A percentile compares a stretch with the other conserved stretches of the same genome.
phyloP scores from a whole-genome alignment of 2,888 invertebrate genomes.

The Oxytorus armatus region DNA sequence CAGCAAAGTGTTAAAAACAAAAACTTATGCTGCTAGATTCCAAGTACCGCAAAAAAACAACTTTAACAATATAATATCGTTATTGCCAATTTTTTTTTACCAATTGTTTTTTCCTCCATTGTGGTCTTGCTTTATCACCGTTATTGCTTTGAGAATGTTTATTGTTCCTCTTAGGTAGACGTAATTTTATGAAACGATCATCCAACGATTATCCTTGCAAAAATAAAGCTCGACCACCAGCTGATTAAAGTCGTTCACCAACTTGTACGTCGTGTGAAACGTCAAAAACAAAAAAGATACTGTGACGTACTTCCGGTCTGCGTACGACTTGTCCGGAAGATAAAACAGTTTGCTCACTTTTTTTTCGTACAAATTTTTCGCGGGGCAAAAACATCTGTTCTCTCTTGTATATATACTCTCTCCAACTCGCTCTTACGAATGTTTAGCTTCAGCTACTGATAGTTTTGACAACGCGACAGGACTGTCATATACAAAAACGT shows the following conservation, averaged over 20 bases:
- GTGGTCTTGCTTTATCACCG: not conserved
- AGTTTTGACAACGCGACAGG: too few relatives aligned
- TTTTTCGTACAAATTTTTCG: too few relatives aligned
- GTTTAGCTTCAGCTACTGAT: too few relatives aligned
- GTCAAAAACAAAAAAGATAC: slow-evolving; percentile 3
- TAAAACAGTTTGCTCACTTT: not conserved
- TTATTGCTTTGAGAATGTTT: not conserved
- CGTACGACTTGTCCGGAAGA: too few relatives aligned
- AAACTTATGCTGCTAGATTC: not conserved
- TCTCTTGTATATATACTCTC: too few relatives aligned
- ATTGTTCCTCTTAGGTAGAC: not conserved
- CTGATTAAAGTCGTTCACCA: slow-evolving; percentile 11
- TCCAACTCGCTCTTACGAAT: too few relatives aligned
- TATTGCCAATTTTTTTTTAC: slow-evolving; percentile 11
- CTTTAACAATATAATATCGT: not conserved
- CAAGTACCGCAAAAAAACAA: not conserved
- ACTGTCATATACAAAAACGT: not conserved
- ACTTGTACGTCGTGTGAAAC: not conserved
- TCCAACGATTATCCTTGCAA: not conserved
- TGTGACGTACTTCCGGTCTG: not conserved
- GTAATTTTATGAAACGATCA: not conserved
- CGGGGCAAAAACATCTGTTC: too few relatives aligned
- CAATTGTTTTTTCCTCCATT: slow-evolving; percentile 28
- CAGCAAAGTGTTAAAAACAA: not conserved
- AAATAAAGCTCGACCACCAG: slow-evolving; percentile 7